Evolutionary conservation across 2,113 vertebrate species (phyloP).

Genomic region (Triplophysa dalaica): DNA sequence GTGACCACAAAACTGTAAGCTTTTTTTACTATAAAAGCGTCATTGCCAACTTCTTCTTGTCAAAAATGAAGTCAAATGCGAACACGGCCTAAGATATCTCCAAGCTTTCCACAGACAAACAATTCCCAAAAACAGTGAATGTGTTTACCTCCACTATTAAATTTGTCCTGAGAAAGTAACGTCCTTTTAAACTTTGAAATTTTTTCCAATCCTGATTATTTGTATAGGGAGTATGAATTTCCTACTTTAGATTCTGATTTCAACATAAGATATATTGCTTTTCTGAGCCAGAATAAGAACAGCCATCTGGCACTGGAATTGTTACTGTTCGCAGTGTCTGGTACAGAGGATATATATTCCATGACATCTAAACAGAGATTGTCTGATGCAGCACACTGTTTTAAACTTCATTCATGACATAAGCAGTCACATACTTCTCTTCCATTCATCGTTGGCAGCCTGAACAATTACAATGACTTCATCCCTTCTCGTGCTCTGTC

Average conservation of each 20-base stretch:
- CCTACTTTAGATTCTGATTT: slow-evolving; percentile 22
- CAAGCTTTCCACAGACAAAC: no score
- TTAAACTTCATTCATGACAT: slow-evolving; percentile 38
- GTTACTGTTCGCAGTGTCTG: slow-evolving; percentile 26
- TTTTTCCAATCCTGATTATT: slow-evolving; percentile 16
- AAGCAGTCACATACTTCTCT: slow-evolving; percentile 37
- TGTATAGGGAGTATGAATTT: background rate
- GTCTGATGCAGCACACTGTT: slow-evolving; percentile 39
- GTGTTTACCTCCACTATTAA: no score
- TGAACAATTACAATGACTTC: slow-evolving; percentile 55
- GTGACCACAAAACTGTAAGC: no score
- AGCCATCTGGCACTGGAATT: slow-evolving; percentile 17
- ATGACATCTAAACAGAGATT: slow-evolving; percentile 30
- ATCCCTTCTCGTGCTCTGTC: slow-evolving; percentile 4
- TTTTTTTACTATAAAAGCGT: no score
- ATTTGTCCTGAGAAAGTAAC: no score
- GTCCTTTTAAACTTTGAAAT: background rate
- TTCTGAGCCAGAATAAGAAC: background rate
- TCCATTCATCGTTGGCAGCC: slow-evolving; percentile 53
- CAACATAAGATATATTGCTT: slow-evolving; percentile 10
- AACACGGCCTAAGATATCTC: no score
- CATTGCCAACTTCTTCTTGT: no score
- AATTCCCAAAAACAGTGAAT: no score
- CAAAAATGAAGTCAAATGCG: no score
- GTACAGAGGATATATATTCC: background rate